Conservation (phyloP, 2,797 vertebrate species). For the Hyperoplus immaculatus region DNA sequence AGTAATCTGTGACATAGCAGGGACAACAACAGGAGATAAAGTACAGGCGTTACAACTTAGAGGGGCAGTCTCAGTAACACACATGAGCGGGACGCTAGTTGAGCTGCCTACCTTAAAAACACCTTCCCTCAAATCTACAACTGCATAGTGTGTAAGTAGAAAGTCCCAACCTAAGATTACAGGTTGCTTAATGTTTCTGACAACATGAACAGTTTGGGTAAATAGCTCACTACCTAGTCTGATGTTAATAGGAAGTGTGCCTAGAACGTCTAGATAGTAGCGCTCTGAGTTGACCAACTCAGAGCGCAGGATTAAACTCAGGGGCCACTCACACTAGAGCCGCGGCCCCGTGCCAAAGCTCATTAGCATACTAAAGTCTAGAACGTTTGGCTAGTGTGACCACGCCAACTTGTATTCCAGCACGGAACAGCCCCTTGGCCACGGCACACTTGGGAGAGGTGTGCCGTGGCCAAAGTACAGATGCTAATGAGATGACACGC, state of each 20-base stretch:
- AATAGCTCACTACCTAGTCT: constrained; percentile 27
- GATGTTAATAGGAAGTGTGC: constrained; percentile 4
- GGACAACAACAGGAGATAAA: not conserved
- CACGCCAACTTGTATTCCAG: too few species aligned
- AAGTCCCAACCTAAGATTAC: constrained; percentile 20
- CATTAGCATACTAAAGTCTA: too few species aligned
- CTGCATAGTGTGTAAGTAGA: constrained; percentile 13
- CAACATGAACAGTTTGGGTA: constrained; percentile 21
- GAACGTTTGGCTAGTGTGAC: too few species aligned
- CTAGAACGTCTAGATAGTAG: not conserved
- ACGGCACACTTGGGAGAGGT: too few species aligned
- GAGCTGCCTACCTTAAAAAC: not conserved
- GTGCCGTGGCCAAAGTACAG: too few species aligned
- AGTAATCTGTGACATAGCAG: constrained; percentile 33
- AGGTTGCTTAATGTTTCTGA: constrained; percentile 5
- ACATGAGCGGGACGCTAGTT: constrained; percentile 5
- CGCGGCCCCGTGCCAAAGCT: too few species aligned
- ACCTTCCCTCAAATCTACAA: constrained; percentile 15
- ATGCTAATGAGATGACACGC: too few species aligned
- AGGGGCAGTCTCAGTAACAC: not conserved
- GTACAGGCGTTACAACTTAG: not conserved
- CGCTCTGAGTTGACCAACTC: too few species aligned
- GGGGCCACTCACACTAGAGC: too few species aligned
- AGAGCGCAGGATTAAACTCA: too few species aligned
- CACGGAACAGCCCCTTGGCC: too few species aligned